phyloP scores from a whole-genome alignment of 2,888 invertebrate species.

The Rhaphigaster nebulosa region DNA sequence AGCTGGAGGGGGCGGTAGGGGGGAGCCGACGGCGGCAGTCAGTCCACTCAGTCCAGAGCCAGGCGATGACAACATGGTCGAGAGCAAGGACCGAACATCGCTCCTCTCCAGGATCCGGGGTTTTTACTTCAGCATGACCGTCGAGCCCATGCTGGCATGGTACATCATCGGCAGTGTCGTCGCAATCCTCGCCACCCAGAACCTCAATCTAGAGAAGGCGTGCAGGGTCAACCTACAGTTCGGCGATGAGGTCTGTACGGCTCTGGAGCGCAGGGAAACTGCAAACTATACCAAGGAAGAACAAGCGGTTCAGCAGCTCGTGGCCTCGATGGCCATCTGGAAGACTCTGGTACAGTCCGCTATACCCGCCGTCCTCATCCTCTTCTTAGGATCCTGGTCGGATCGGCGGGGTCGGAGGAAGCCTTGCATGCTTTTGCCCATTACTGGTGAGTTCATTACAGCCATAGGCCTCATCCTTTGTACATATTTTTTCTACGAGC shows the following conservation, averaged over 20 bases:
- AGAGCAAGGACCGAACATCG: background rate
- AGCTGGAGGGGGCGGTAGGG: background rate
- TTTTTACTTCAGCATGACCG: conserved; percentile 78
- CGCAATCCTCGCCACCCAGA: conserved; percentile 85
- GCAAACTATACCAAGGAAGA: conserved; percentile 76
- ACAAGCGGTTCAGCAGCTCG: conserved; percentile 78
- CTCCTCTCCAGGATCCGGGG: conserved; percentile 66
- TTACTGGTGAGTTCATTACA: conserved; percentile 84
- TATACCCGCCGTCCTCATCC: conserved; percentile 83
- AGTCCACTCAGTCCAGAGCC: background rate
- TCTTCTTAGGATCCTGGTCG: conserved; percentile 83
- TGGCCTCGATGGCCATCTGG: conserved; percentile 88
- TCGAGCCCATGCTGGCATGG: conserved; percentile 82
- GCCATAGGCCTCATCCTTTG: conserved; percentile 83
- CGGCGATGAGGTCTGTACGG: conserved; percentile 81
- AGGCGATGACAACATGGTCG: conserved; percentile 54
- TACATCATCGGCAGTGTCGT: conserved; percentile 77
- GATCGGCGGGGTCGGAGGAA: conserved; percentile 77
- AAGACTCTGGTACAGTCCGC: conserved; percentile 87
- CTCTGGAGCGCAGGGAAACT: conserved; percentile 81
- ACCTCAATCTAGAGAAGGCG: conserved; percentile 87
- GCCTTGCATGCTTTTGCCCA: conserved; percentile 87
- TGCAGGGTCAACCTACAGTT: conserved; percentile 86
- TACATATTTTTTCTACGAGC: conserved; percentile 83
- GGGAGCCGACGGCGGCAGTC: background rate